phyloP scores from a whole-genome alignment of 2,888 invertebrate species.

The Drepanosiphum platanoidis region DNA sequence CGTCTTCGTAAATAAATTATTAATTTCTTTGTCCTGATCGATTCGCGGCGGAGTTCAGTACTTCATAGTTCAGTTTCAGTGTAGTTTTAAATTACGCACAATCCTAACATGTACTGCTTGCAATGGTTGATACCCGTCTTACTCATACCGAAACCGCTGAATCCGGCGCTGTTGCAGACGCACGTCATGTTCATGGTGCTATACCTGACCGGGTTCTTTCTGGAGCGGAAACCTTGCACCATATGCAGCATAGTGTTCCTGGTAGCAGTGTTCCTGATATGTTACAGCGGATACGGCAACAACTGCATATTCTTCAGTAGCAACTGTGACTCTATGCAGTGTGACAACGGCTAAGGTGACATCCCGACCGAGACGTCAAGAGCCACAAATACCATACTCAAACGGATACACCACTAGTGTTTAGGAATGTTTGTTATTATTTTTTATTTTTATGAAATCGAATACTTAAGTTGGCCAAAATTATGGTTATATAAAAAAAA shows the following conservation, averaged over 20 bases:
- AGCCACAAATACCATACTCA: conserved; percentile 2
- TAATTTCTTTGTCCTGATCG: neutral
- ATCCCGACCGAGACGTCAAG: neutral
- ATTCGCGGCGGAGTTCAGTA: neutral
- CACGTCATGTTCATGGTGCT: conserved; percentile 98
- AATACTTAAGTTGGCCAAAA: conserved; percentile 43
- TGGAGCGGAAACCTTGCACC: conserved; percentile 96
- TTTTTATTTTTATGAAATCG: neutral
- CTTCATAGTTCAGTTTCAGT: neutral
- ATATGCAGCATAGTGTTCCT: conserved; percentile 96
- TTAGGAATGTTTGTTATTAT: conserved; percentile 35
- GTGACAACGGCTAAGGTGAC: conserved; percentile 68
- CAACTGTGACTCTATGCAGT: conserved; percentile 74
- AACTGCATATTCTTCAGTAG: conserved; percentile 92
- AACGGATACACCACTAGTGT: conserved; percentile 50
- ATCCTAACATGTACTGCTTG: conserved; percentile 88
- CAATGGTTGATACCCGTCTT: conserved; percentile 97
- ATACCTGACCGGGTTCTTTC: conserved; percentile 95
- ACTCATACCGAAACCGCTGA: conserved; percentile 96
- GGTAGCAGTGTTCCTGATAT: conserved; percentile 90
- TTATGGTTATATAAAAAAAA: conserved; percentile 1
- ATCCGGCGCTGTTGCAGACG: conserved; percentile 94
- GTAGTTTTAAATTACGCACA: conserved; percentile 8
- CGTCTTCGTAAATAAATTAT: neutral
- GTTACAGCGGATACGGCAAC: conserved; percentile 95